Percentiles rank a stretch among this genome's conserved stretches.
Evolutionary conservation across 2,113 vertebrate species (phyloP).

Genomic region (Turnix velox): DNA sequence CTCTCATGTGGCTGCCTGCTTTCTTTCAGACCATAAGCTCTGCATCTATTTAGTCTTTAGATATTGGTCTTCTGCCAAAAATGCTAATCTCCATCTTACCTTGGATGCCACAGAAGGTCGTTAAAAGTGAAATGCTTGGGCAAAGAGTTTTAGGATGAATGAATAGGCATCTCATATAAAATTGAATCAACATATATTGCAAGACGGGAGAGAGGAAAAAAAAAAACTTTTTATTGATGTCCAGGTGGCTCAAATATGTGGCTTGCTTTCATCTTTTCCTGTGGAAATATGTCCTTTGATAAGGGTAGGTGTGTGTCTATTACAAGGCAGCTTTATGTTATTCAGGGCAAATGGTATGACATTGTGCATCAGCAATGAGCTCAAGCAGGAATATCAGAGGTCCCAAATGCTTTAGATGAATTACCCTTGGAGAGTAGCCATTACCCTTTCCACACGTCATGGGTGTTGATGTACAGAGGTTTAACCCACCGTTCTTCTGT

Average conservation of each 20-base stretch:
- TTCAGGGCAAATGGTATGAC: slow-evolving; percentile 26
- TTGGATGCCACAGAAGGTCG: not conserved
- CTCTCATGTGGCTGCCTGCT: not conserved
- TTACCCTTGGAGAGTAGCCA: slow-evolving; percentile 50
- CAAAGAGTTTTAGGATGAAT: not conserved
- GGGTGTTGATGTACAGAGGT: slow-evolving; percentile 50
- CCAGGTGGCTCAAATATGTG: not conserved
- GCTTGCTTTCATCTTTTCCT: slow-evolving; percentile 6
- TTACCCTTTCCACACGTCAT: slow-evolving; percentile 40
- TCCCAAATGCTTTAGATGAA: slow-evolving; percentile 47
- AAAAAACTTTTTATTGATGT: not conserved
- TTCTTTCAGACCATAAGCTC: not conserved
- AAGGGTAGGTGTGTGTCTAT: slow-evolving; percentile 10
- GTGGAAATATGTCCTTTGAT: not conserved
- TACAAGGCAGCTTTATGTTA: slow-evolving; percentile 50
- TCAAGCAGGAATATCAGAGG: slow-evolving; percentile 35
- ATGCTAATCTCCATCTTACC: not conserved
- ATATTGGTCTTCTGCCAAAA: not conserved
- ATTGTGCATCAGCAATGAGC: slow-evolving; percentile 54
- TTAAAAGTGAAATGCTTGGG: not conserved
- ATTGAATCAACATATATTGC: not conserved
- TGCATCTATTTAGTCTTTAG: not conserved
- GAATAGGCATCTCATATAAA: not conserved
- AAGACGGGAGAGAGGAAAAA: not conserved
- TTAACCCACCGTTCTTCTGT: slow-evolving; percentile 42